Evolutionary conservation across 2,113 vertebrate species (phyloP).

Genomic region (Coryphaenoides rupestris): DNA sequence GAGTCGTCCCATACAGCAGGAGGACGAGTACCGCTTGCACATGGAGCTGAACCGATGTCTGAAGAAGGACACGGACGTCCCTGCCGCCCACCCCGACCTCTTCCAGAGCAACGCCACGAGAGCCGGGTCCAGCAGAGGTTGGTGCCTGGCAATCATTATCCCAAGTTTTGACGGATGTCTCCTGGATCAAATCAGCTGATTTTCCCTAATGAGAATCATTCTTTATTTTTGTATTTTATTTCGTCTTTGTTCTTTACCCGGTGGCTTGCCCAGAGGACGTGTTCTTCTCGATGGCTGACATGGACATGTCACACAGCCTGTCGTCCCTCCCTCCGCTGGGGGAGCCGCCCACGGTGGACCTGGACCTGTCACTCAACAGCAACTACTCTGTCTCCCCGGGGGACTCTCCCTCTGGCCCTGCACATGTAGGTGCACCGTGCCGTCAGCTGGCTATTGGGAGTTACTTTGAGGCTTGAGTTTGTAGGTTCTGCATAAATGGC

Average conservation of each 20-base stretch:
- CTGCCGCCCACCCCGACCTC: slow-evolving; percentile 82
- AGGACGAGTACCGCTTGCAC: slow-evolving; percentile 94
- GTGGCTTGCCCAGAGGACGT: slow-evolving; percentile 85
- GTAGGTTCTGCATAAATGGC: too few species aligned
- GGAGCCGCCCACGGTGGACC: slow-evolving; percentile 91
- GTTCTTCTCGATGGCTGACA: slow-evolving; percentile 99
- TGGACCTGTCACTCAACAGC: slow-evolving; percentile 92
- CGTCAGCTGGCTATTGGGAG: not conserved
- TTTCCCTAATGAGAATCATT: slow-evolving; percentile 11
- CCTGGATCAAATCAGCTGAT: not conserved
- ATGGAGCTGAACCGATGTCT: slow-evolving; percentile 92
- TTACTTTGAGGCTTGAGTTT: too few species aligned
- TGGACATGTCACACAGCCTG: slow-evolving; percentile 98
- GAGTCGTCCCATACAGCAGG: slow-evolving; percentile 93
- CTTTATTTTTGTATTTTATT: slow-evolving; percentile 12
- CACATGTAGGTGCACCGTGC: slow-evolving; percentile 69
- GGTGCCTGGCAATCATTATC: slow-evolving; percentile 23
- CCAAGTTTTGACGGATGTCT: not conserved
- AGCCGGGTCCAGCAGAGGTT: slow-evolving; percentile 92
- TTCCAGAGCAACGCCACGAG: slow-evolving; percentile 88
- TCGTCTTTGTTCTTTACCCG: not conserved
- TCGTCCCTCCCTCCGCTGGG: slow-evolving; percentile 95
- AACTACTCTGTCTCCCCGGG: slow-evolving; percentile 87
- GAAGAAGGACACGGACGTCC: slow-evolving; percentile 82
- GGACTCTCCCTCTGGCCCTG: slow-evolving; percentile 84